Base-by-base conservation (phyloP, 1,140 invertebrate species). In the Drosophila azteca region DNA sequence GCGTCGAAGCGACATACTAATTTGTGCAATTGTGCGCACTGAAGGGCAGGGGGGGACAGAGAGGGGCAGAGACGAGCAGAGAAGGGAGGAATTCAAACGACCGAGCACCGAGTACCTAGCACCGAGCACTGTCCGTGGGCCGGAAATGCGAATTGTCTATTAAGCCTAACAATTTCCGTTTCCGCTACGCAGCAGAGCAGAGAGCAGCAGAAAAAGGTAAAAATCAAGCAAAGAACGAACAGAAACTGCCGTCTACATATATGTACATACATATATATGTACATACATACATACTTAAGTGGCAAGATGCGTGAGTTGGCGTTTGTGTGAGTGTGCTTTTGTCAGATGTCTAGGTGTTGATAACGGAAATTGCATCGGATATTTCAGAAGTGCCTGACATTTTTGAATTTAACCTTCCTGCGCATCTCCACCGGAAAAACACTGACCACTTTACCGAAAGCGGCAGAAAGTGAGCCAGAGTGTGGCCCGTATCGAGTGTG, bases 161-260 rank as follows among this genome's bases (percentile, higher is more conserved):
- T 83, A 88, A 83, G 83, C 83, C 83, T 88, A 88, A 88, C 83
- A 88, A 88, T 83, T 88, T 88, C 83, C 83, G 83, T 66, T 88
- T 88, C 83, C 83, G 79, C 22, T 70, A 49, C 51, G 70, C 58
- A 54, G 66, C 17, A 69, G 70, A 68, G 57, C 58, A 58, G 73
- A 69, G 70, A 68, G 67, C 51, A 67, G 52, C 54, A 58, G 73
- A 69, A 77, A 72, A 72, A 59, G 44, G 58, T 61, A 57, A 20
- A 39, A 39, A 7, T 48, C 57, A 57, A 54, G 35, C 48, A 61
- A 66, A 41, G n/a, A 62, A 20, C 43, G 29, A 48, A 50, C 13
- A 22, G 48, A 35, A 13, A 29, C 26, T n/a, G 6, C 60, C 61
- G 61, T 74, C 53, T 46, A 51, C 61, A 67, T 24, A 45, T 35